Evolutionary conservation across 2,888 invertebrate genomes (phyloP), one percentile per base, ranked within the genome.

Genomic region (Lissonota sp.): DNA sequence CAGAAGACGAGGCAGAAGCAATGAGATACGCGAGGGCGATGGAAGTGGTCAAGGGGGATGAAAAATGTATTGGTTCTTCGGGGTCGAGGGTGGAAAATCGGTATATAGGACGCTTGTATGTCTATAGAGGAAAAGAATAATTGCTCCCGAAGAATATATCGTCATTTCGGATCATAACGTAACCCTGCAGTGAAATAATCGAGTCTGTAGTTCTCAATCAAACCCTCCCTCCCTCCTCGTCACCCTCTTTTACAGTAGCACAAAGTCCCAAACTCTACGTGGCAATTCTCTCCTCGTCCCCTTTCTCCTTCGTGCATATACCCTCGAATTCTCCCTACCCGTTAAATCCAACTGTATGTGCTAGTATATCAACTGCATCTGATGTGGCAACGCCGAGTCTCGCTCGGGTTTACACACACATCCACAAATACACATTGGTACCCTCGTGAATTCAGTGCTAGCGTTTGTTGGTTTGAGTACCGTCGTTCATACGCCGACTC

Each of bases 141-240:
- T 82, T 80, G 79, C 66, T 74, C 40, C 49, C 51, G 57, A 66
- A 58, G 51, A 58, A 66, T 70, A 66, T 69, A 77, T 77, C 63
- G 73, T 78, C 67, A 40, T 62, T 73, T 69, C 44, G 49, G 12
- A 67, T 73, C 58, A 66, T 74, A 77, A 74, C 58, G 70, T 44
- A 66, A 60, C 69, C 55, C 73, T 14, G 53, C 16, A 26, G 73
- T 39, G 60, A 63, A 80, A 81, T 70, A 74, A 77, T 69, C 69
- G 69, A 58, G 58, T 53, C 40, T 58, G 46, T 44, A 51, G 63
- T 71, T 71, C 46, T 55, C 58, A 49, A 71, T 60, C 64, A 63
- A 77, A 14, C 53, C 58, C 53, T 7, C 63, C 58, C 53, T 7
- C 63, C 78, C 26, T 26, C 26, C 26, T 26, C 26, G 26, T 26